Evolutionary conservation across 2,113 vertebrate genomes (phyloP), one percentile per base, ranked within the genome.

Genomic region (Tichodroma muraria): DNA sequence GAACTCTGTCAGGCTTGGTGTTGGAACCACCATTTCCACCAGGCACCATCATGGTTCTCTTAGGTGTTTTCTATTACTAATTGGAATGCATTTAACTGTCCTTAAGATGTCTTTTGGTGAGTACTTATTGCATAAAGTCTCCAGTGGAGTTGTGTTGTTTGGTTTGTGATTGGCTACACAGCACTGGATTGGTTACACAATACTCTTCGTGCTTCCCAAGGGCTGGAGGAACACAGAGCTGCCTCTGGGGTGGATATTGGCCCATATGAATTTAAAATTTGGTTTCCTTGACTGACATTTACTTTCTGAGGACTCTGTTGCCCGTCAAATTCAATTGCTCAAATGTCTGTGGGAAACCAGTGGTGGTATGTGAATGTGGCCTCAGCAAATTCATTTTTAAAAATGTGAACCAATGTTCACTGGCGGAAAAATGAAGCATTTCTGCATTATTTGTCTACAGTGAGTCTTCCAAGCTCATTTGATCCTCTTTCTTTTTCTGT

Each of bases 321-420:
- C 80, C 69, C 7, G 5, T 96, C 94, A 97, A 75, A 95, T 57
- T 84, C 88, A 44, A 89, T 93, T 94, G 88, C 86, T 94, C 53
- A 89, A 81, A 81, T 49, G 53, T 90, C 90, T 95, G 86, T 96
- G 95, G 94, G 92, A 96, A 94, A 86, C 49, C 69, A 37, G 73
- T 57, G 73, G 53, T 69, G 86, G 80, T 86, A 81, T 90, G 77
- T 60, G 94, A 86, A 92, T 64, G 65, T 90, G 57, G 69, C 82
- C 86, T 90, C 15, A 21, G 72, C 57, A 90, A 94, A 90, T 68
- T 68, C 1, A 52, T 84, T 88, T 93, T 8, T 9, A 64, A 87
- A 89, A 81, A 82, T 27, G n/a, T 79, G 72, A 85, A 53, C 27
- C 60, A 27, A 13, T 69, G 88, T 64, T 93, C 60, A 53, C 25